Evolutionary conservation across 2,797 vertebrate species (phyloP), one percentile per base, ranked within the genome.

Genomic region (Amblyopsis hoosieri): DNA sequence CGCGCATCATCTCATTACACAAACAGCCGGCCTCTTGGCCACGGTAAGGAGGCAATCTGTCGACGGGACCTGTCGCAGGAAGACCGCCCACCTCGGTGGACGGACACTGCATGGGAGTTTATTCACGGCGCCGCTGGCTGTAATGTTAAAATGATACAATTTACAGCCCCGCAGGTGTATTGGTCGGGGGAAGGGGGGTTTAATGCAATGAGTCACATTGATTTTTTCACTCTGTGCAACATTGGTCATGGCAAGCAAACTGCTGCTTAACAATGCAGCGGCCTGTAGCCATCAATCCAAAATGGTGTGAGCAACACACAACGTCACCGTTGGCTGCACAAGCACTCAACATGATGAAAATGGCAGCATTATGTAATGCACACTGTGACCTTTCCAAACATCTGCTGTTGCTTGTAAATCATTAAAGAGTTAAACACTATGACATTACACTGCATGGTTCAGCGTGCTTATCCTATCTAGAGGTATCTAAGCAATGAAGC

Each of bases 241-340:
- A 86, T 74, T 82, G 77, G 71, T 90, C 84, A 79, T 81, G 81
- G 75, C 53, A 84, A 75, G 83, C 70, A 57, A 85, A 76, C 80
- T 74, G 78, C 80, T 77, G 86, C 82, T 91, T 87, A 87, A 87
- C 85, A 84, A 82, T 69, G 78, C 85, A 68, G 75, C 57, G 73
- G 82, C 83, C 88, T 74, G 82, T 82, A 80, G 86, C 86, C 81
- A 86, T 90, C 88, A 83, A 85, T 86, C 83, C 80, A 75, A 87
- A 90, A 91, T 52, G 78, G 83, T 75, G 74, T 84, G 82, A 79
- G 72, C 74, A 69, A 89, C 75, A 85, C 80, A 75, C 75, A 80
- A 82, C 88, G 83, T 85, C 79, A 84, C 78, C 50, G 82, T 83
- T 76, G 80, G 84, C 82, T 63, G 69, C 75, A 72, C 81, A 74